A percentile compares a stretch with the other conserved stretches of the same genome.
phyloP scores from a whole-genome alignment of 2,797 vertebrate genomes.

The Pipistrellus nathusii region DNA sequence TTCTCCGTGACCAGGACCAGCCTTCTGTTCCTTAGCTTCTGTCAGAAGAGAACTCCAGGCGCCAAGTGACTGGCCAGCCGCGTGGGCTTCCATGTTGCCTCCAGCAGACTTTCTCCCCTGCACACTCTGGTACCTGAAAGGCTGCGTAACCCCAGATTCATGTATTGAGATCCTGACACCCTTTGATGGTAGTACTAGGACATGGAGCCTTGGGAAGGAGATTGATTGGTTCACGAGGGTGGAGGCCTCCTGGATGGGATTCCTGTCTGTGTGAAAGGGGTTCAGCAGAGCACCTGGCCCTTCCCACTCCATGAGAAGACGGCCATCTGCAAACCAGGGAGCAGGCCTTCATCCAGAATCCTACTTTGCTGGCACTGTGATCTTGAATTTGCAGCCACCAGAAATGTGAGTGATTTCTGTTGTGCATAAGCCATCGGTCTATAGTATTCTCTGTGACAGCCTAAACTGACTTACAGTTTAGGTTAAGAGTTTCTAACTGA shows the following conservation, averaged over 20 bases:
- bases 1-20: neutral
- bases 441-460: neutral
- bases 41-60: neutral
- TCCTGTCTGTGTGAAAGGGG: too few relatives aligned
- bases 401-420: neutral
- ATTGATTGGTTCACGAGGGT: neutral
- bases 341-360: neutral
- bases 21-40: neutral
- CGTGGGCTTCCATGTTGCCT: neutral
- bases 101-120: neutral
- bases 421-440: neutral
- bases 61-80: neutral
- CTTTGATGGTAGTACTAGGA: too few relatives aligned
- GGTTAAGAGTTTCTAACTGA: neutral
- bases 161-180: neutral
- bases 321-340: neutral
- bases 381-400: neutral
- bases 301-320: neutral
- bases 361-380: neutral
- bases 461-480: neutral
- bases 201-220: neutral
- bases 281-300: neutral
- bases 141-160: neutral
- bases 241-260: neutral
- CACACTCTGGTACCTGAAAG: neutral